phyloP scores from a whole-genome alignment of 2,797 vertebrate genomes.

The Bradypodion ventrale region DNA sequence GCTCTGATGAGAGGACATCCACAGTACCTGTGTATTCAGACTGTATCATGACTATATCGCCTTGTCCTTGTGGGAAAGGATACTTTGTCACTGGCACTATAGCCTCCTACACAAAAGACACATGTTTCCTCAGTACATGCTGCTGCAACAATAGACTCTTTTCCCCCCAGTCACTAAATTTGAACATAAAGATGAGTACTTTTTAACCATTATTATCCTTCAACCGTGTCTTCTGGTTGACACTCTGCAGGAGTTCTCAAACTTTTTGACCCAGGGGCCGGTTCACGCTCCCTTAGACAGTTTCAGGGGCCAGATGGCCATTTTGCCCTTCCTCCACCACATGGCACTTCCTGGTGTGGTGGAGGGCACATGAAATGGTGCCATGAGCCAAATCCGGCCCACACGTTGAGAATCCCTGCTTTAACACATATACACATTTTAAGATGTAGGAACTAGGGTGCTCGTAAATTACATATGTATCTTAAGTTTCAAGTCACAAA shows the following conservation, averaged over 20 bases:
- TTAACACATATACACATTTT: background rate
- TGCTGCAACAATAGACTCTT: background rate
- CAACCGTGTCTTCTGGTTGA: background rate
- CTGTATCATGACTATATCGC: constrained; percentile 84
- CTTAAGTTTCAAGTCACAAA: background rate
- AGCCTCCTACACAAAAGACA: constrained; percentile 55
- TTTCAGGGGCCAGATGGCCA: too few species aligned
- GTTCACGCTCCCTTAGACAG: too few species aligned
- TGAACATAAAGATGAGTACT: background rate
- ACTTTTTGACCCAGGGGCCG: too few species aligned
- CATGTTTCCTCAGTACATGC: constrained; percentile 18
- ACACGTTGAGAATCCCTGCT: too few species aligned
- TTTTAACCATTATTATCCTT: background rate
- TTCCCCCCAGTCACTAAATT: background rate
- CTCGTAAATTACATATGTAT: background rate
- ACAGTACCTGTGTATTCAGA: constrained; percentile 80
- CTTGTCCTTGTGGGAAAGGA: constrained; percentile 70
- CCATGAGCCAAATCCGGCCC: too few species aligned
- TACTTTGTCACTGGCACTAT: constrained; percentile 76
- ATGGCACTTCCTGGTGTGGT: too few species aligned
- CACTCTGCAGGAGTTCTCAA: too few species aligned
- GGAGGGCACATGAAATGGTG: too few species aligned
- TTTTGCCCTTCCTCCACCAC: too few species aligned
- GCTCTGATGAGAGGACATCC: constrained; percentile 76
- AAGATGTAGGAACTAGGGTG: background rate